Evolutionary conservation across 2,888 invertebrate genomes (phyloP).

Genomic region (Heliconius charithonia): DNA sequence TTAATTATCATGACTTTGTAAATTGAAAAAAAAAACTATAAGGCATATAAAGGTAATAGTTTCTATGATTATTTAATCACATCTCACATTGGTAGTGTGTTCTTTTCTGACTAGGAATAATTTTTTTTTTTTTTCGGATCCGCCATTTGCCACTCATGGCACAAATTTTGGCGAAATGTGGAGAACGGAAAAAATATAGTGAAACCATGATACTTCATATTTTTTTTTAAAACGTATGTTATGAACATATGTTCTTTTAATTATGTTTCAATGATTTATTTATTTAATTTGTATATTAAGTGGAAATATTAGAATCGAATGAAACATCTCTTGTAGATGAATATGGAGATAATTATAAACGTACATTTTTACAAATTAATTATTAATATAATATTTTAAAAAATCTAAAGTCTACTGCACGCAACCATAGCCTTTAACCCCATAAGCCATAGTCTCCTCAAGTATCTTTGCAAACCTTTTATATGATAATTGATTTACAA

Average conservation of each 20-base stretch:
- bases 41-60: too few species aligned
- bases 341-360: not conserved
- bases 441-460: not conserved
- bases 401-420: not conserved
- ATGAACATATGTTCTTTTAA: too few species aligned
- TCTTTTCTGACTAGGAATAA: too few species aligned
- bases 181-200: too few species aligned
- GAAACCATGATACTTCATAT: too few species aligned
- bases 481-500: constrained; percentile 11
- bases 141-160: not conserved
- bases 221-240: too few species aligned
- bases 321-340: not conserved
- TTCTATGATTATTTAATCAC: too few species aligned
- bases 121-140: not conserved
- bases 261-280: too few species aligned
- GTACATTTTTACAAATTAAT: not conserved
- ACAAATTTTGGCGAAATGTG: too few species aligned
- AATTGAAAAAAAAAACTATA: not conserved
- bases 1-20: not conserved
- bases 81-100: too few species aligned
- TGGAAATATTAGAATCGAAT: not conserved
- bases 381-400: not conserved
- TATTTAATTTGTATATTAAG: too few species aligned
- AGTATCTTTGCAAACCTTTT: not conserved
- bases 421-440: not conserved